Conservation (phyloP, 2,113 vertebrate species). For the Macquaria australasica region DNA sequence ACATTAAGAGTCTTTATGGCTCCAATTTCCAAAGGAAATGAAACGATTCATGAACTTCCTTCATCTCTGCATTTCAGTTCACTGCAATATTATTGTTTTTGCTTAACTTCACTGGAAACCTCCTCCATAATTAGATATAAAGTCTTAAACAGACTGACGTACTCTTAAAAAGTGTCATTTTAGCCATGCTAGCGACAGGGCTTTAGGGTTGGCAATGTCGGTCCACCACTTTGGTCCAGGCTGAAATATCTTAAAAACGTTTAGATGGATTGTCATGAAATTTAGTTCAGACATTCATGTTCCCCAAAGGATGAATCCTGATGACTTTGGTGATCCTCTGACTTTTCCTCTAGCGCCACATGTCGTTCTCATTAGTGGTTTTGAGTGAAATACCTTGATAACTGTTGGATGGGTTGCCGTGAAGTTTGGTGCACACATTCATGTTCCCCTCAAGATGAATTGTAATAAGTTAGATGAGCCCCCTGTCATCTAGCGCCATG, state of each 20-base stretch:
- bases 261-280: background rate
- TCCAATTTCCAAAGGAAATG: slow-evolving; percentile 23
- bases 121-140: background rate
- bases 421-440: background rate
- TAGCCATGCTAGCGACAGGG: background rate
- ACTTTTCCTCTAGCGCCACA: too few relatives aligned
- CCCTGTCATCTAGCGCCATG: background rate
- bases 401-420: background rate
- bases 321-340: too few relatives aligned
- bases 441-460: background rate
- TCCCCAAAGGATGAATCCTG: background rate
- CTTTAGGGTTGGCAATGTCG: too few relatives aligned
- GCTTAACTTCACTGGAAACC: background rate
- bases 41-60: background rate
- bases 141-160: background rate
- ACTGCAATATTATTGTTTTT: background rate
- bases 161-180: background rate
- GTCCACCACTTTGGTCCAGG: background rate
- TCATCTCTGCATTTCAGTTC: background rate
- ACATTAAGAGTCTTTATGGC: slow-evolving; percentile 5
- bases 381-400: background rate
- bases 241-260: background rate
- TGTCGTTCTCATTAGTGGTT: too few relatives aligned
- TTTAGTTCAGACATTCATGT: background rate
- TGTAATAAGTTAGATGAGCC: background rate